Conservation (phyloP, 2,888 invertebrate species). For the Parelbella ahira region DNA sequence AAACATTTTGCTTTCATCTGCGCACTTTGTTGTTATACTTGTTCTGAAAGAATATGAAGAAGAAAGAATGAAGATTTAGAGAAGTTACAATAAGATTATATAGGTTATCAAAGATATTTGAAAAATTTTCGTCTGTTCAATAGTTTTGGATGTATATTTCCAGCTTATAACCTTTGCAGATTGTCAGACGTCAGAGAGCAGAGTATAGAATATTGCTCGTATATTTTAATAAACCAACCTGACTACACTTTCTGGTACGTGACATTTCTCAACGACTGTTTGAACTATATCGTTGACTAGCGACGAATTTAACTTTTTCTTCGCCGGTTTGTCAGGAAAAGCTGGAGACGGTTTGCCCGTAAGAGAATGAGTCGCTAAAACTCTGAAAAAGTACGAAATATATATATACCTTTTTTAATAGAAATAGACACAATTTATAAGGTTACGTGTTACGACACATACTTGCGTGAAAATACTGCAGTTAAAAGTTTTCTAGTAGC, state of each 20-base stretch:
- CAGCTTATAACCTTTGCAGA: too few relatives aligned
- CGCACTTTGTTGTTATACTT: constrained; percentile 82
- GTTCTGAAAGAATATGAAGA: constrained; percentile 59
- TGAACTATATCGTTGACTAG: constrained; percentile 76
- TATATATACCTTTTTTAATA: too few relatives aligned
- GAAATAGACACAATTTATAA: too few relatives aligned
- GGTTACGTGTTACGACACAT: constrained; percentile 17
- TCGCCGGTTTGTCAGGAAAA: constrained; percentile 56
- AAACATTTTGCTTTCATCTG: constrained; percentile 82
- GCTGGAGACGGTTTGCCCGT: constrained; percentile 81
- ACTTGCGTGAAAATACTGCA: constrained; percentile 69
- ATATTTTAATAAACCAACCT: too few relatives aligned
- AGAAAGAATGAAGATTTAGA: too few relatives aligned
- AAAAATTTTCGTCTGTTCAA: too few relatives aligned
- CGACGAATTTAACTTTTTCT: constrained; percentile 60
- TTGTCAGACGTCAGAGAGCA: too few relatives aligned
- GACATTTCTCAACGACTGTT: constrained; percentile 62
- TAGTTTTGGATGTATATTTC: too few relatives aligned
- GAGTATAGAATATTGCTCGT: too few relatives aligned
- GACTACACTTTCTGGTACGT: constrained; percentile 48
- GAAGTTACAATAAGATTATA: too few relatives aligned
- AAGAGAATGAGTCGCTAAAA: constrained; percentile 77
- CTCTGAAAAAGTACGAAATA: constrained; percentile 38
- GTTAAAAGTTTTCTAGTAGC: constrained; percentile 74
- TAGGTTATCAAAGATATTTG: too few relatives aligned